phyloP scores from a whole-genome alignment of 2,113 vertebrate species.

The Megaceryle maxima region DNA sequence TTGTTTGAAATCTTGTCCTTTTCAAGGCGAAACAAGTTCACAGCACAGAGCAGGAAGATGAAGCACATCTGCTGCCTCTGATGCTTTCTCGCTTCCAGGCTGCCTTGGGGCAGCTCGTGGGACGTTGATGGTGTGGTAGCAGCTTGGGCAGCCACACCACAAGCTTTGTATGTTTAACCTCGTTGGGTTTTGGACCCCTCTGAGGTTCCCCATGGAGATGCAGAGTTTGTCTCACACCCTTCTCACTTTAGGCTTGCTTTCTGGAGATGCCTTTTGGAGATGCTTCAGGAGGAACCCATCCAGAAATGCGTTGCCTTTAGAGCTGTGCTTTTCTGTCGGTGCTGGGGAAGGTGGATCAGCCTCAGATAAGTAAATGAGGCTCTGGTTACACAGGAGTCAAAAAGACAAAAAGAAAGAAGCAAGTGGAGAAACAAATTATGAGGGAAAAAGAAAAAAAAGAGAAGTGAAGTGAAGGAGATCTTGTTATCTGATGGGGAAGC shows the following conservation, averaged over 20 bases:
- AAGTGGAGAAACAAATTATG: neutral
- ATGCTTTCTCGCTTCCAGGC: neutral
- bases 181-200: accelerated
- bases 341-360: neutral
- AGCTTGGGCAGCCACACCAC: neutral
- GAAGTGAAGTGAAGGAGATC: neutral
- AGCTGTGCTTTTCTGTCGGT: neutral
- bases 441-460: neutral
- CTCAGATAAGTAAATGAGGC: neutral
- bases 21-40: neutral
- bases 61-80: neutral
- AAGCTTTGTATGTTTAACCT: neutral
- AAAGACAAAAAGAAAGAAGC: neutral
- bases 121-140: neutral
- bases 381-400: neutral
- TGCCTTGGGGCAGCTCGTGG: neutral
- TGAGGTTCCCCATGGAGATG: neutral
- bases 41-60: neutral
- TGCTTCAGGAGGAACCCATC: neutral
- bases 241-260: neutral
- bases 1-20: neutral
- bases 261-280: neutral
- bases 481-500: neutral
- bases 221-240: neutral
- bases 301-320: neutral